A percentile compares a stretch with the other conserved stretches of the same genome.
These are phyloP conservation scores for Epizoanthus illoricatus DNA, from an alignment of 92 coral and sea anemone genomes.

Conservation along the genomic window DNA sequence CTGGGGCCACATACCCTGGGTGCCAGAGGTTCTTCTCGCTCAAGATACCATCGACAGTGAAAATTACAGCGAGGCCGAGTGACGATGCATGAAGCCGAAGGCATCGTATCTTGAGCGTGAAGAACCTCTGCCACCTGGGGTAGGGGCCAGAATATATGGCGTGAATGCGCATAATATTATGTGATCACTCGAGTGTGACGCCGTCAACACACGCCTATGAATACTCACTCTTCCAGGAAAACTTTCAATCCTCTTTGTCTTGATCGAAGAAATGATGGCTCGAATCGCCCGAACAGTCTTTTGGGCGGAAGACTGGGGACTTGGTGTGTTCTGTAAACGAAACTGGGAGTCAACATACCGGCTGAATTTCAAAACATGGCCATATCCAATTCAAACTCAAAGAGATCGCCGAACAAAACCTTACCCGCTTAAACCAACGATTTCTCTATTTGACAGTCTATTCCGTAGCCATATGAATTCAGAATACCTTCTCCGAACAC, in stretches of 20 bases:
- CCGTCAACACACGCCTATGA: neutral
- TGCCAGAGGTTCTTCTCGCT: too few relatives aligned
- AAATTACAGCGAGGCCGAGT: too few relatives aligned
- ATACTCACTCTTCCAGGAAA: slow-evolving; percentile 76
- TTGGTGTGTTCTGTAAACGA: slow-evolving; percentile 46
- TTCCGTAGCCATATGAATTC: slow-evolving; percentile 91
- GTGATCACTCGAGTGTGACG: slow-evolving; percentile 11
- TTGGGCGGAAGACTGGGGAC: slow-evolving; percentile 90
- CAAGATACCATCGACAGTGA: too few relatives aligned
- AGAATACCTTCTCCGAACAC: slow-evolving; percentile 86
- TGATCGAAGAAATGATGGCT: slow-evolving; percentile 65
- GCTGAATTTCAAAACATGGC: too few relatives aligned
- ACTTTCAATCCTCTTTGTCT: slow-evolving; percentile 75
- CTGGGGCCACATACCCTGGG: too few relatives aligned
- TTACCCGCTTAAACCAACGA: slow-evolving; percentile 85
- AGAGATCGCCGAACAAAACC: neutral
- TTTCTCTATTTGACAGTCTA: slow-evolving; percentile 75
- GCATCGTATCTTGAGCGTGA: too few relatives aligned
- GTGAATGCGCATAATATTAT: too few relatives aligned
- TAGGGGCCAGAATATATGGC: too few relatives aligned
- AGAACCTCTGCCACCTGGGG: too few relatives aligned
- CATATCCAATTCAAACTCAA: too few relatives aligned
- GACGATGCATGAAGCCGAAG: too few relatives aligned
- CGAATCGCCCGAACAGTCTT: slow-evolving; percentile 76
- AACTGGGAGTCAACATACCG: neutral